Conservation (phyloP, 2,888 invertebrate species). For the Lapara coniferarum region DNA sequence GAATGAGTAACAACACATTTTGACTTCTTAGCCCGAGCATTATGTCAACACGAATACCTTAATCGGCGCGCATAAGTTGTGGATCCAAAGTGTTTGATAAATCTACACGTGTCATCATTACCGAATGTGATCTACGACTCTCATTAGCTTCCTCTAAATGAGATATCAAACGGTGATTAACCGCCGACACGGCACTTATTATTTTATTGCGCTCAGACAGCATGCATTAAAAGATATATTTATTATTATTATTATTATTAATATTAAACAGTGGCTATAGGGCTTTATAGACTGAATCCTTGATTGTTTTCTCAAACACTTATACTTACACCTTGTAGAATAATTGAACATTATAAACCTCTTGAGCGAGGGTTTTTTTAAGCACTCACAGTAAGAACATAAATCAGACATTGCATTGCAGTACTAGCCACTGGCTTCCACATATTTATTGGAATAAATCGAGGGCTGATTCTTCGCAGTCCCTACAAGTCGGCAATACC, state of each 20-base stretch:
- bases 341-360: neutral
- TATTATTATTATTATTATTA: neutral
- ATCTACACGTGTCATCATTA: slow-evolving; percentile 76
- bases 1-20: slow-evolving; percentile 64
- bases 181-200: slow-evolving; percentile 64
- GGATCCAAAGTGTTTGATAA: slow-evolving; percentile 80
- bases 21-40: slow-evolving; percentile 70
- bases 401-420: slow-evolving; percentile 7
- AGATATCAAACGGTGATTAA: slow-evolving; percentile 78
- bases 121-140: slow-evolving; percentile 77
- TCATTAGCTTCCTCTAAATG: slow-evolving; percentile 80
- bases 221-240: neutral
- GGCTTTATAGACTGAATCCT: too few relatives aligned
- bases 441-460: slow-evolving; percentile 16
- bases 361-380: neutral
- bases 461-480: neutral
- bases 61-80: slow-evolving; percentile 76
- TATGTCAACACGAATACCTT: slow-evolving; percentile 79
- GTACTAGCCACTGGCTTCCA: slow-evolving; percentile 3
- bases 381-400: neutral
- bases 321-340: neutral
- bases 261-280: slow-evolving; percentile 18
- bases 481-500: slow-evolving; percentile 8
- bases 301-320: too few relatives aligned
- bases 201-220: slow-evolving; percentile 77